A percentile compares a stretch with the other conserved stretches of the same genome.
Evolutionary conservation across 92 coral and sea anemone species (phyloP).

Genomic region (Epizoanthus ramosus): DNA sequence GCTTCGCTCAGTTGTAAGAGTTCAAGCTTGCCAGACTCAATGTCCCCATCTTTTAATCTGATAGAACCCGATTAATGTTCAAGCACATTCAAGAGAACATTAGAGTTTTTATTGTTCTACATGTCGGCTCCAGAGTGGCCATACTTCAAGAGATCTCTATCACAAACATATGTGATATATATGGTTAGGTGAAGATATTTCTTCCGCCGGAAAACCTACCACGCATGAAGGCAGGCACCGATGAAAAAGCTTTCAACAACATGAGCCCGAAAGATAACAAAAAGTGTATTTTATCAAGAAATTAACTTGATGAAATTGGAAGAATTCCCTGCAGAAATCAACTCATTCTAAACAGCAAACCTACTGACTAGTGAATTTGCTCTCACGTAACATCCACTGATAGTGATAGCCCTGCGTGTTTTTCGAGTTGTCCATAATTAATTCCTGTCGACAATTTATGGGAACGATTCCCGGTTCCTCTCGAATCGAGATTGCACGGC

Average conservation of each 20-base stretch:
- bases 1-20: neutral
- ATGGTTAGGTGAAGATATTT: neutral
- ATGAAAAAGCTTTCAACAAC: neutral
- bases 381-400: neutral
- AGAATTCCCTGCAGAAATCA: too few species aligned
- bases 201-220: constrained; percentile 26
- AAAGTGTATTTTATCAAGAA: neutral
- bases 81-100: neutral
- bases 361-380: neutral
- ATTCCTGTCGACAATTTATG: neutral
- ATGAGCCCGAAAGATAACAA: neutral
- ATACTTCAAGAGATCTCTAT: constrained; percentile 8
- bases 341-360: too few species aligned
- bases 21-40: neutral
- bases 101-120: neutral
- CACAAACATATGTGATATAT: neutral
- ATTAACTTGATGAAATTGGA: neutral
- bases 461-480: constrained; percentile 13
- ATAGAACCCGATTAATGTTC: neutral
- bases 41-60: constrained; percentile 15
- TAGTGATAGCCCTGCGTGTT: neutral
- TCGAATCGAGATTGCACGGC: neutral
- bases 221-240: neutral
- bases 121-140: constrained; percentile 3
- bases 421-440: neutral